Conservation (phyloP, 2,113 vertebrate species). For the Odontophorus gujanensis region DNA sequence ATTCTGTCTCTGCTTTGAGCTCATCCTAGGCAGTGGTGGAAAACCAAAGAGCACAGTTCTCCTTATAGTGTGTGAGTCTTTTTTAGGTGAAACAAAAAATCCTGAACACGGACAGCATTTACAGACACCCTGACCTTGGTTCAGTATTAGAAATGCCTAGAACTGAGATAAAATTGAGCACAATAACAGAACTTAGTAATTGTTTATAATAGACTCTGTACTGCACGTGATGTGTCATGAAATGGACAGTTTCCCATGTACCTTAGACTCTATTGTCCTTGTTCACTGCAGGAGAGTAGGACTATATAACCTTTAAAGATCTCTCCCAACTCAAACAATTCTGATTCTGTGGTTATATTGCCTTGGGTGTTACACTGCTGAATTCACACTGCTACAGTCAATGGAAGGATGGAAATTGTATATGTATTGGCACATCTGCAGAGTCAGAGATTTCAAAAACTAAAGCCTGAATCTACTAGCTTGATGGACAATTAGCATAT, state of each 20-base stretch:
- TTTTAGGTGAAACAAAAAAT: neutral
- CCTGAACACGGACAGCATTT: neutral
- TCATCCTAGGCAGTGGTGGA: neutral
- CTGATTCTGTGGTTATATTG: neutral
- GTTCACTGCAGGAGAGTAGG: too few relatives aligned
- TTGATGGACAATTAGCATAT: neutral
- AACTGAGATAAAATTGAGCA: neutral
- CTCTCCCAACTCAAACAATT: too few relatives aligned
- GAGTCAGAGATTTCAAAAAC: neutral
- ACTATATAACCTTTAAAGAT: too few relatives aligned
- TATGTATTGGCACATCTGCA: neutral
- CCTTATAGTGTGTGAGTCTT: neutral
- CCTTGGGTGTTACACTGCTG: neutral
- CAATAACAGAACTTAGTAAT: neutral
- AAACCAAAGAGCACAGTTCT: neutral
- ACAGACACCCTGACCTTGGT: neutral
- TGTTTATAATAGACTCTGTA: neutral
- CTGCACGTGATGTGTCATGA: neutral
- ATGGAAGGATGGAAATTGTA: neutral
- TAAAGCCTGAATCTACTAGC: neutral
- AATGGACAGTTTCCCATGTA: neutral
- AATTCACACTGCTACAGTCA: neutral
- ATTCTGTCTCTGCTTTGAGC: neutral
- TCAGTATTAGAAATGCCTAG: neutral
- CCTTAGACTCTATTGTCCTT: neutral